Conservation (phyloP, 2,888 invertebrate genomes). For the Trimorus sp. region DNA sequence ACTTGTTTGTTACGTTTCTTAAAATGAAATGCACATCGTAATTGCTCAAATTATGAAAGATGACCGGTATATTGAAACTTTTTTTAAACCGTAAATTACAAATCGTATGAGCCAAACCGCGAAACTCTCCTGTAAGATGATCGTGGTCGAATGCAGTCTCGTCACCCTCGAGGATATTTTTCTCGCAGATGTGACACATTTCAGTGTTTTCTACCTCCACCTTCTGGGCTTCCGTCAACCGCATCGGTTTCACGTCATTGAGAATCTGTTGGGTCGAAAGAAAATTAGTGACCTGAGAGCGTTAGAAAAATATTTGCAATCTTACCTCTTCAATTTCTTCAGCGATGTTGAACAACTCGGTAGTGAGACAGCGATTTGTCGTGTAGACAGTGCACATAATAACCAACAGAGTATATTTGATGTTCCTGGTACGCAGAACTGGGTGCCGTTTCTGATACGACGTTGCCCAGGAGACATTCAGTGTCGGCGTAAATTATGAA, state of each 20-base stretch:
- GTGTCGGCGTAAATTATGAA: too few relatives aligned
- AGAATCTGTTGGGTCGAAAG: too few relatives aligned
- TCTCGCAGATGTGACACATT: too few relatives aligned
- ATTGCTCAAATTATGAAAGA: constrained; percentile 68
- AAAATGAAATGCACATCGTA: too few relatives aligned
- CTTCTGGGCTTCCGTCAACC: too few relatives aligned
- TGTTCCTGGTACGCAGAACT: constrained; percentile 8
- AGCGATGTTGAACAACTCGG: not conserved
- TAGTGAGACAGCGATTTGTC: not conserved
- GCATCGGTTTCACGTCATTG: too few relatives aligned
- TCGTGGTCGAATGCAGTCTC: constrained; percentile 15
- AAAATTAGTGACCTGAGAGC: too few relatives aligned
- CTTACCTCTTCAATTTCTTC: too few relatives aligned
- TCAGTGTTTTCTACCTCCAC: too few relatives aligned
- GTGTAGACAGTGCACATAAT: not conserved
- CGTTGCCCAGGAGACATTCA: not conserved
- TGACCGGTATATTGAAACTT: too few relatives aligned
- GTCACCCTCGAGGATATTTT: constrained; percentile 8
- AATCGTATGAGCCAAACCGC: constrained; percentile 56
- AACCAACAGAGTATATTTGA: constrained; percentile 12
- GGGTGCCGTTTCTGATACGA: not conserved
- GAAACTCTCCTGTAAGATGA: constrained; percentile 47
- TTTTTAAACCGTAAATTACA: constrained; percentile 67
- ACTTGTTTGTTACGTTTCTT: constrained; percentile 43
- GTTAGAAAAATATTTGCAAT: constrained; percentile 13